Evolutionary conservation across 2,888 invertebrate species (phyloP), one percentile per base, ranked within the genome.

Genomic region (Protonemura montana): DNA sequence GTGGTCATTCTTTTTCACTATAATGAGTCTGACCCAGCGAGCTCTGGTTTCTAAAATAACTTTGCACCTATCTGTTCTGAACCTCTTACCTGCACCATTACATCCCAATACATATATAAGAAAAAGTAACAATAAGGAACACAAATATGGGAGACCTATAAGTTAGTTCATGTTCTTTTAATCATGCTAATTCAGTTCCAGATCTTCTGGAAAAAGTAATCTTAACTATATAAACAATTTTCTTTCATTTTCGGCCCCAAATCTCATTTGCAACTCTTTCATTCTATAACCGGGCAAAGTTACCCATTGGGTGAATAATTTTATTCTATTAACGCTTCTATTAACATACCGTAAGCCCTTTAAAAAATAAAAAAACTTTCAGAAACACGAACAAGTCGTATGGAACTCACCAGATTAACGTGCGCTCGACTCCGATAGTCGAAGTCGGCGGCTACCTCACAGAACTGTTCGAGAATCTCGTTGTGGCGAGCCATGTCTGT

Each of bases 401-500:
- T 16, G 3, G 16, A 59, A 90, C 93, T 93, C 91, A 95, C 95
- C 93, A 95, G 92, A 92, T 96, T 95, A 88, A 94, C 93, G 91
- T 96, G 95, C 87, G 94, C 92, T 90, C 94, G 94, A 91, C 94
- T 95, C 88, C 92, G 91, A 89, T 94, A 95, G 91, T 95, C 95
- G 89, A 95, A 95, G 88, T 93, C 92, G 81, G 94, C 93, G 87
- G 93, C 92, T 88, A 93, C 92, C 89, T 95, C 95, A 87, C 93
- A 94, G 90, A 96, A 96, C 90, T 95, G 95, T 59, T 93, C 94
- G 82, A 95, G 93, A 89, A 96, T 95, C 91, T 95, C 95, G 91
- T 96, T 96, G 91, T 96, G 96, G 88, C 96, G 93, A 5, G 95
- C 95, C 96, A 96, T 96, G 90, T 96, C 96, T 21, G 96, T 95